phyloP scores from a whole-genome alignment of 2,888 invertebrate genomes.

The Lordiphosa fenestrarum region DNA sequence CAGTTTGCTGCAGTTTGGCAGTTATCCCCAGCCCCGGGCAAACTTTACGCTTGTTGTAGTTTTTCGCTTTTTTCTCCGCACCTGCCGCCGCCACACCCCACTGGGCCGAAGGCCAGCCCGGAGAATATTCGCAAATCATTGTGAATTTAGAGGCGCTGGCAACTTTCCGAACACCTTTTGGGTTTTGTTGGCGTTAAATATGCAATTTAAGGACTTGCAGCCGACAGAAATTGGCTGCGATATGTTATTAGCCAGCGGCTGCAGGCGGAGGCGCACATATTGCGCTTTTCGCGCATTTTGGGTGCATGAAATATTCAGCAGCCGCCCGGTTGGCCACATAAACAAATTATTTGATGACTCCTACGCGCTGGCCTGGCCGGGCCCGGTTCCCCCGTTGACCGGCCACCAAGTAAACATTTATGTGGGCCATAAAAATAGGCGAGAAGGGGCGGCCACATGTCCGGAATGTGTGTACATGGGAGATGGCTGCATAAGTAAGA shows the following conservation, averaged over 20 bases:
- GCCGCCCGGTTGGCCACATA: constrained; percentile 41
- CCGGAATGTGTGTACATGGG: background rate
- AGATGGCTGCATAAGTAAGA: background rate
- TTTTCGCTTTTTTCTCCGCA: background rate
- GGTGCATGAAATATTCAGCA: constrained; percentile 30
- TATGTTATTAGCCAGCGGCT: too few species aligned
- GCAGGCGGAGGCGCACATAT: too few species aligned
- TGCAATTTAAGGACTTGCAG: too few species aligned
- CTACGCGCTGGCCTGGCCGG: constrained; percentile 43
- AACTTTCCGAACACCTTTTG: too few species aligned
- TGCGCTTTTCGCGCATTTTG: constrained; percentile 6
- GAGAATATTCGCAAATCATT: too few species aligned
- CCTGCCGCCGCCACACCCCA: too few species aligned
- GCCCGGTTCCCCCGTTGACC: constrained; percentile 27
- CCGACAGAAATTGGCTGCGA: too few species aligned
- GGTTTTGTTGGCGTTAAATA: too few species aligned
- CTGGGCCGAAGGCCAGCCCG: too few species aligned
- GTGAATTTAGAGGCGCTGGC: too few species aligned
- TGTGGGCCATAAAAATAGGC: constrained; percentile 68
- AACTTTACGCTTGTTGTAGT: constrained; percentile 12
- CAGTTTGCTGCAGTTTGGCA: constrained; percentile 42
- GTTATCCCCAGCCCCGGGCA: constrained; percentile 8
- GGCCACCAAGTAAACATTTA: constrained; percentile 73
- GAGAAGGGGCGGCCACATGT: constrained; percentile 49
- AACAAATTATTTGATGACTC: constrained; percentile 71